Percentiles rank a stretch among this genome's conserved stretches.
Conservation (phyloP, 2,797 vertebrate genomes). For the Rhinichthys osculus region DNA sequence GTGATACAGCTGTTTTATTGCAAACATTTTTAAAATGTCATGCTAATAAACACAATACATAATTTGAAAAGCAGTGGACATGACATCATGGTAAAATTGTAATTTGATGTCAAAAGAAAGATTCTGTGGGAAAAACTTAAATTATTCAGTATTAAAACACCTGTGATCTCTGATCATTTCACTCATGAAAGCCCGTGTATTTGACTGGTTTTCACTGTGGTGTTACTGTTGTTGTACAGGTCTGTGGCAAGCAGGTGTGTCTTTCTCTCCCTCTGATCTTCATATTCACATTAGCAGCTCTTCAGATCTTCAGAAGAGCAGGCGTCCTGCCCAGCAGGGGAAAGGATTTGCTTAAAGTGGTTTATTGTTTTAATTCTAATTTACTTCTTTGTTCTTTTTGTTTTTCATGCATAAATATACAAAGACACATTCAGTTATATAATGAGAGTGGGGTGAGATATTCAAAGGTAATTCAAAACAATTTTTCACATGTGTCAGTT, state of each 20-base stretch:
- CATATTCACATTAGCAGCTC: slow-evolving; percentile 26
- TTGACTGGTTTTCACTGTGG: not conserved
- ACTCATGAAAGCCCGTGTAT: not conserved
- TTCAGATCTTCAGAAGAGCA: slow-evolving; percentile 39
- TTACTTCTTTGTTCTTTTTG: slow-evolving; percentile 45
- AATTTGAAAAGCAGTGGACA: not conserved
- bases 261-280: slow-evolving; percentile 42
- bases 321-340: slow-evolving; percentile 5
- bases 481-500: not conserved
- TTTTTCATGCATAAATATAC: slow-evolving; percentile 2
- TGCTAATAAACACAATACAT: not conserved
- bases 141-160: not conserved
- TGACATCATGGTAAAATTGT: not conserved
- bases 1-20: not conserved
- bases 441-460: slow-evolving; percentile 21
- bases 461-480: slow-evolving; percentile 24
- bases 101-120: not conserved
- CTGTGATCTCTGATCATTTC: not conserved
- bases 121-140: not conserved
- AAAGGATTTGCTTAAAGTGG: slow-evolving; percentile 20
- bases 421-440: not conserved
- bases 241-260: slow-evolving; percentile 28
- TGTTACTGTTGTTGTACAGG: not conserved
- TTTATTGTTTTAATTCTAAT: slow-evolving; percentile 43
- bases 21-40: not conserved